Conservation (phyloP, 2,113 vertebrate species). For the Philantomba maxwellii region DNA sequence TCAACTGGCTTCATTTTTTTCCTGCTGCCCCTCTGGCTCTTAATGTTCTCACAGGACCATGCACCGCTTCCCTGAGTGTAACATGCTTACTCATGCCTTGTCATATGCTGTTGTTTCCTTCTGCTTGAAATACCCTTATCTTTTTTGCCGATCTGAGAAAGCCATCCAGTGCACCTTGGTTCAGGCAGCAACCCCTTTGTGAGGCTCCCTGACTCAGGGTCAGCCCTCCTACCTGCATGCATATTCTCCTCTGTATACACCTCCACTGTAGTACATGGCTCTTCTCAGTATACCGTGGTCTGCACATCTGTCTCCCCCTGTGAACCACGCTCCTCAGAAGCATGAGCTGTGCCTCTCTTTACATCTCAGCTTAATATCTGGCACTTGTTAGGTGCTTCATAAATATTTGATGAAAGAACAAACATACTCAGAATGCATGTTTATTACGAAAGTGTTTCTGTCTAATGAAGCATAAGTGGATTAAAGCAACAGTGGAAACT, state of each 20-base stretch:
- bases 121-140: background rate
- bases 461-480: slow-evolving; percentile 21
- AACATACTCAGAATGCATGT: slow-evolving; percentile 21
- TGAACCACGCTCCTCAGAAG: background rate
- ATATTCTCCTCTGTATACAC: background rate
- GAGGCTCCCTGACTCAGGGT: background rate
- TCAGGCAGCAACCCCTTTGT: background rate
- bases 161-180: background rate
- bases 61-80: background rate
- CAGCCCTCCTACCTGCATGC: background rate
- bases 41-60: background rate
- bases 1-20: background rate
- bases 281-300: background rate
- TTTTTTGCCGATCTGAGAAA: background rate
- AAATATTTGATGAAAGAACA: slow-evolving; percentile 48
- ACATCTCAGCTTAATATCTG: background rate
- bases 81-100: background rate
- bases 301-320: background rate
- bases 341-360: background rate
- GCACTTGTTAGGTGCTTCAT: slow-evolving; percentile 25
- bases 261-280: background rate
- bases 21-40: background rate
- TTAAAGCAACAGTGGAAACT: background rate
- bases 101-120: background rate
- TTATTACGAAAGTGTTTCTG: background rate